These are phyloP conservation scores for Heterodera filipjevi DNA, from an alignment of 2,888 invertebrate species.

Conservation along the genomic window DNA sequence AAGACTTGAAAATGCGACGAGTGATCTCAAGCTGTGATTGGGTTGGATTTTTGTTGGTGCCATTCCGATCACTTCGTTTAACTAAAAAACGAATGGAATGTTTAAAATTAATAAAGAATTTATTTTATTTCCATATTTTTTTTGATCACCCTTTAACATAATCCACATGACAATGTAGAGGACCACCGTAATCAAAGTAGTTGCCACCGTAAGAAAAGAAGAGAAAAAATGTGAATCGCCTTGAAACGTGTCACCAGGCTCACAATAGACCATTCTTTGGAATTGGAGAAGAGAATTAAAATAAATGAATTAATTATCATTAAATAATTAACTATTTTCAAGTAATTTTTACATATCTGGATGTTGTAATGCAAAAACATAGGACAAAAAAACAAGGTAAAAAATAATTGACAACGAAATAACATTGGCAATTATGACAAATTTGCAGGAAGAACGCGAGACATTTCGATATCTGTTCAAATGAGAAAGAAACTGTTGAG, in stretches of 20 bases:
- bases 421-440: background rate
- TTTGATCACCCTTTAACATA: constrained; percentile 4
- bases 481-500: too few relatives aligned
- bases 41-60: background rate
- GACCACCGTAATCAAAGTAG: background rate
- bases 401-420: background rate
- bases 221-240: background rate
- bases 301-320: background rate
- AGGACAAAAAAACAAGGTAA: background rate
- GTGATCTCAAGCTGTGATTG: background rate
- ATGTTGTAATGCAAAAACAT: background rate
- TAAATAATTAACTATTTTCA: background rate
- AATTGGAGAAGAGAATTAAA: background rate
- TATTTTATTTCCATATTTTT: background rate
- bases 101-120: too few relatives aligned
- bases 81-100: too few relatives aligned
- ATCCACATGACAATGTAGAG: constrained; percentile 18
- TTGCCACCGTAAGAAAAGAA: background rate
- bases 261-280: constrained; percentile 16
- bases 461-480: constrained; percentile 6
- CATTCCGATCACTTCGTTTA: background rate
- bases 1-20: background rate
- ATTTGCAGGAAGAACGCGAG: background rate
- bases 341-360: constrained; percentile 22
- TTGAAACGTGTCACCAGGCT: constrained; percentile 14